Percentiles rank a stretch among this genome's conserved stretches.
Conservation (phyloP, 1,140 invertebrate genomes). For the Polypedilum pembai region DNA sequence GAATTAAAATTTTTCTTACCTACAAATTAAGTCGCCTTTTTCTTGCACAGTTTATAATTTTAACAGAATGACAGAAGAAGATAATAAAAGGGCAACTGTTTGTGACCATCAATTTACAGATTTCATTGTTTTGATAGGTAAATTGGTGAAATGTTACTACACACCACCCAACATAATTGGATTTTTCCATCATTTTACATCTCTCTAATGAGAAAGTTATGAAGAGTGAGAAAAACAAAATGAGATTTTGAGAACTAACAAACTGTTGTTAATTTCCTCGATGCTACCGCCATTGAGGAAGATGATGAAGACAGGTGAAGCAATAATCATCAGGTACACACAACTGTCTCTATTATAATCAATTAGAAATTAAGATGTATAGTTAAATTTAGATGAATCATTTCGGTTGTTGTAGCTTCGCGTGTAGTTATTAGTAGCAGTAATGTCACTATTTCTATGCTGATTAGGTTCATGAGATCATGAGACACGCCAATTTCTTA, state of each 20-base stretch:
- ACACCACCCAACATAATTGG: not conserved
- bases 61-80: not conserved
- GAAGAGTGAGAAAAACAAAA: not conserved
- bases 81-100: not conserved
- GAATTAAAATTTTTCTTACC: not conserved
- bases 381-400: conserved; percentile 7
- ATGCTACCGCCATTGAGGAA: not conserved
- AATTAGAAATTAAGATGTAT: conserved; percentile 14
- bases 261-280: not conserved
- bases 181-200: not conserved
- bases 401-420: not conserved
- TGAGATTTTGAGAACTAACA: not conserved
- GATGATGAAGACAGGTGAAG: not conserved
- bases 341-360: conserved; percentile 12
- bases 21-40: not conserved
- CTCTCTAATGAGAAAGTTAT: not conserved
- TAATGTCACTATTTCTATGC: not conserved
- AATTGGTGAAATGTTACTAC: not conserved
- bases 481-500: conserved; percentile 10
- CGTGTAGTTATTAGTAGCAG: too few species aligned
- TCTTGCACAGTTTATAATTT: not conserved
- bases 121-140: not conserved
- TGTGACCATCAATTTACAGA: conserved; percentile 11
- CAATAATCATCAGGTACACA: not conserved
- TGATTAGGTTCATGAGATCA: conserved; percentile 17